Percentiles rank a stretch among this genome's conserved stretches.
phyloP scores from a whole-genome alignment of 1,140 invertebrate genomes.

The Heliothis virescens region DNA sequence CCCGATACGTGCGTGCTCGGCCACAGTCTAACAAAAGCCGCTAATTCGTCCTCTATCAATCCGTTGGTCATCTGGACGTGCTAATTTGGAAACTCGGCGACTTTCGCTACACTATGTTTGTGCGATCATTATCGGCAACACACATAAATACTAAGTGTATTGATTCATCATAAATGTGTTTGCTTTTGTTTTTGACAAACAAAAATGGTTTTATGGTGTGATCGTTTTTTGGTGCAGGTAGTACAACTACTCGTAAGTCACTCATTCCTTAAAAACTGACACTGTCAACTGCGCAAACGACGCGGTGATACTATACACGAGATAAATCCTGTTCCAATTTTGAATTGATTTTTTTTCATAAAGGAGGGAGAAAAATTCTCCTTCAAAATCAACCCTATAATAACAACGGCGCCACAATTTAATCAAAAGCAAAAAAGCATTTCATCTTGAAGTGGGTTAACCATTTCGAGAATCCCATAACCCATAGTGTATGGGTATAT shows the following conservation, averaged over 20 bases:
- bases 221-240: background rate
- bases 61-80: conserved; percentile 63
- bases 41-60: conserved; percentile 79
- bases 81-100: conserved; percentile 80
- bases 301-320: background rate
- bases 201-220: background rate
- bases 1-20: conserved; percentile 33
- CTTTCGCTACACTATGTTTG: conserved; percentile 55
- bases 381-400: background rate
- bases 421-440: background rate
- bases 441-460: background rate
- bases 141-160: conserved; percentile 43
- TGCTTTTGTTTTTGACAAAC: conserved; percentile 27
- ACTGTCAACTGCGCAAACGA: no score
- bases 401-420: background rate
- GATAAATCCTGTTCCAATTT: background rate
- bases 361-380: no score
- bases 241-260: no score
- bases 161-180: conserved; percentile 40
- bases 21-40: conserved; percentile 62
- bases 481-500: background rate
- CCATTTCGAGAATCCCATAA: background rate
- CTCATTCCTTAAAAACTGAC: no score
- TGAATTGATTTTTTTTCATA: background rate
- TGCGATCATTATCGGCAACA: conserved; percentile 50